These are phyloP conservation scores for Drosophila busckii DNA, from an alignment of 1,140 invertebrate genomes.

Conservation along the genomic window DNA sequence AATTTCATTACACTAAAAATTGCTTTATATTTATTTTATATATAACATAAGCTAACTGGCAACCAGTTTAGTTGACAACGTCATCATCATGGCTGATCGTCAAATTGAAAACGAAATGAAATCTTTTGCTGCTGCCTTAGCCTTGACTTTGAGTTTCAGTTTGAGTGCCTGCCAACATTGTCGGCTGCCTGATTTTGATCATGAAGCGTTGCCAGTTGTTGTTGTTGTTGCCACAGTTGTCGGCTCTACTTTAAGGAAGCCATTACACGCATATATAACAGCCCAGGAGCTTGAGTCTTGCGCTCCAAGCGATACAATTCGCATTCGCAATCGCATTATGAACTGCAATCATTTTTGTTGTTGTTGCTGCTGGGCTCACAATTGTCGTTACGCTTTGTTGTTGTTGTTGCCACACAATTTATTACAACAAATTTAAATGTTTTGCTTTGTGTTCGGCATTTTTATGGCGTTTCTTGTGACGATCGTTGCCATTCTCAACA, in stretches of 20 bases:
- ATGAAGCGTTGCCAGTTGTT: constrained; percentile 18
- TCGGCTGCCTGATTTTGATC: constrained; percentile 62
- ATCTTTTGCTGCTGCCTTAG: constrained; percentile 1
- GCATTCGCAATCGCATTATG: constrained; percentile 33
- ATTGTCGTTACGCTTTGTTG: constrained; percentile 44
- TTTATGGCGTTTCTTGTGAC: constrained; percentile 40
- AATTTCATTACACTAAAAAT: no score
- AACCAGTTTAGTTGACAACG: constrained; percentile 43
- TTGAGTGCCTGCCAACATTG: constrained; percentile 9
- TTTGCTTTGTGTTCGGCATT: constrained; percentile 48
- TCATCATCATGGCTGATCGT: constrained; percentile 28
- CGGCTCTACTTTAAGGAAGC: constrained; percentile 68
- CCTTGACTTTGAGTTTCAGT: constrained; percentile 21
- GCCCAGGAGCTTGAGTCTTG: constrained; percentile 10
- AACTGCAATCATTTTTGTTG: constrained; percentile 57
- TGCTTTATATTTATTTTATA: no score
- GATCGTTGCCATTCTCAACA: constrained; percentile 17
- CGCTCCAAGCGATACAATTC: constrained; percentile 26
- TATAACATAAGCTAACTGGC: no score
- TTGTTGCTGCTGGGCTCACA: constrained; percentile 9
- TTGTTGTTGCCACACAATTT: constrained; percentile 48
- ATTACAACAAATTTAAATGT: constrained; percentile 76
- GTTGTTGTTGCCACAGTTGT: constrained; percentile 29
- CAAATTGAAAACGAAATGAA: no score
- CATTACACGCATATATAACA: constrained; percentile 70